These are phyloP conservation scores for Cydia amplana DNA, from an alignment of 1,140 invertebrate species.

Conservation along the genomic window DNA sequence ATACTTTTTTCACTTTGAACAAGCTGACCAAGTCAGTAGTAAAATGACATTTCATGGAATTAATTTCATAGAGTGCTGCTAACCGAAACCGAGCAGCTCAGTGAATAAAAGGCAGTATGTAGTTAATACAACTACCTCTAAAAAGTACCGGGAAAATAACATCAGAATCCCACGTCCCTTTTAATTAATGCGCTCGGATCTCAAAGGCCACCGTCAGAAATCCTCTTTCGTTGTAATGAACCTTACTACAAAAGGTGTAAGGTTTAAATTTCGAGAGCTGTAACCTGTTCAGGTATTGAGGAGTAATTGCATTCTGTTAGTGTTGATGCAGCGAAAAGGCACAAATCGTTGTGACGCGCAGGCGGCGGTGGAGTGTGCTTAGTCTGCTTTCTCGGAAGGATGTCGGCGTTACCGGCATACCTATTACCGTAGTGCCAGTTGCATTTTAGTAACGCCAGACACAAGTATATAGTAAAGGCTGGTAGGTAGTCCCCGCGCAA, in stretches of 20 bases:
- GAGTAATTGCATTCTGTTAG: constrained; percentile 12
- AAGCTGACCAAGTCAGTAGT: neutral
- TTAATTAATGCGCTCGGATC: constrained; percentile 25
- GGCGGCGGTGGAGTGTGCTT: neutral
- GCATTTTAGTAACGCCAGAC: neutral
- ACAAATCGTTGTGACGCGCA: constrained; percentile 6
- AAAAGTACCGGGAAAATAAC: constrained; percentile 1
- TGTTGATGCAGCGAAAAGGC: constrained; percentile 15
- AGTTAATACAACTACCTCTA: neutral
- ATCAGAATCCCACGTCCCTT: neutral
- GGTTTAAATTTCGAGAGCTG: neutral
- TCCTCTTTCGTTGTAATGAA: neutral
- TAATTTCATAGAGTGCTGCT: neutral
- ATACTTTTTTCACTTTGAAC: too few relatives aligned
- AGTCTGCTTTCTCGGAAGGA: constrained; percentile 1
- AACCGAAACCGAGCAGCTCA: neutral
- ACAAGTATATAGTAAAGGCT: neutral
- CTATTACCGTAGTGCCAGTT: neutral
- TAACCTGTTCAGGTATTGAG: constrained; percentile 9
- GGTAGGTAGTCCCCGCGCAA: neutral
- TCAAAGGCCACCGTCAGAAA: constrained; percentile 9
- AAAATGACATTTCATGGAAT: neutral
- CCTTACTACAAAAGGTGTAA: neutral
- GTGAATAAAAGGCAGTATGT: neutral
- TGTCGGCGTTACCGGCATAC: neutral